phyloP scores from a whole-genome alignment of 2,888 invertebrate species.

The Phortica magna region DNA sequence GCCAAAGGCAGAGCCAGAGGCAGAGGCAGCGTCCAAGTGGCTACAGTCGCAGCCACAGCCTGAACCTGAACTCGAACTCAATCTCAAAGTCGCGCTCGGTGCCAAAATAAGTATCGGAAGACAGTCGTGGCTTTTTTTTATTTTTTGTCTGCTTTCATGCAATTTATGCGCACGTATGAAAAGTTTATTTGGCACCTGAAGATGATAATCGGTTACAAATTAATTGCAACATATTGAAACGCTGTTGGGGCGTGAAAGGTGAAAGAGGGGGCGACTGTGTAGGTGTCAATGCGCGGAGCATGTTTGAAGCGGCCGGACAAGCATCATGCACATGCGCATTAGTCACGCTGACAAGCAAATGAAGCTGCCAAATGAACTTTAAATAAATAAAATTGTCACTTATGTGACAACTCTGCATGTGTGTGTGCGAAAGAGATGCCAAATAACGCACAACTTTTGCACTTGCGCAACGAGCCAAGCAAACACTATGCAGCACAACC shows the following conservation, averaged over 20 bases:
- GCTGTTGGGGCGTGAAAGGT: slow-evolving; percentile 5
- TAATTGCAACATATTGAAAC: slow-evolving; percentile 70
- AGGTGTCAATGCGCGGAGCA: not conserved
- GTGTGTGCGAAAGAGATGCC: not conserved
- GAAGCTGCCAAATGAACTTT: slow-evolving; percentile 56
- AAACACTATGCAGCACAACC: not conserved
- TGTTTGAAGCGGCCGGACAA: not conserved
- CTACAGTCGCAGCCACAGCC: not conserved
- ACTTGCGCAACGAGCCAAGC: slow-evolving; percentile 13
- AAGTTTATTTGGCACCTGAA: slow-evolving; percentile 78
- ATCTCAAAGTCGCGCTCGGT: slow-evolving; percentile 41
- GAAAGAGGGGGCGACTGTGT: not conserved
- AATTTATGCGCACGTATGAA: slow-evolving; percentile 61
- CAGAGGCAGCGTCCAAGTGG: too few species aligned
- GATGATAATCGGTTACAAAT: slow-evolving; percentile 78
- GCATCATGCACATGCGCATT: slow-evolving; percentile 33
- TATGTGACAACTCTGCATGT: slow-evolving; percentile 18
- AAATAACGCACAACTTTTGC: not conserved
- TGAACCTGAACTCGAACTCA: slow-evolving; percentile 36
- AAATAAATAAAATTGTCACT: slow-evolving; percentile 72
- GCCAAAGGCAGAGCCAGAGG: slow-evolving; percentile 36
- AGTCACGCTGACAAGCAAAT: slow-evolving; percentile 15
- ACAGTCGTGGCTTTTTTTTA: not conserved
- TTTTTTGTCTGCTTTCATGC: slow-evolving; percentile 31
- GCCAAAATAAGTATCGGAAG: slow-evolving; percentile 35